Evolutionary conservation across 2,888 invertebrate species (phyloP).

Genomic region (Beris chalybata): DNA sequence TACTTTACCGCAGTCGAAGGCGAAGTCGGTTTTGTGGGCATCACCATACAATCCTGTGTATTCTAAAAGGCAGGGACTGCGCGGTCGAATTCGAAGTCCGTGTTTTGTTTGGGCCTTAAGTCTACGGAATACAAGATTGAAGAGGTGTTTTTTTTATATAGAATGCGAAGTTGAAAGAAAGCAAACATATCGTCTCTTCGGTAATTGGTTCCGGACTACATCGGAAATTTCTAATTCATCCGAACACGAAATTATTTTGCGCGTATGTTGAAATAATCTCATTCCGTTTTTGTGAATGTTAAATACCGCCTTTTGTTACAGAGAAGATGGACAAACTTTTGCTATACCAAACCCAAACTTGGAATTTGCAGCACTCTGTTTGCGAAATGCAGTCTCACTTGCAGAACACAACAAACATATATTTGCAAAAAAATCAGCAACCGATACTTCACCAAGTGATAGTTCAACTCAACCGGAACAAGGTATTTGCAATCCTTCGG

Average conservation of each 20-base stretch:
- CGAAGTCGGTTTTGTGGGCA: too few species aligned
- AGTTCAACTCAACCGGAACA: conserved; percentile 57
- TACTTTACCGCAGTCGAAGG: too few species aligned
- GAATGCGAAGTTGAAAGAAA: conserved; percentile 41
- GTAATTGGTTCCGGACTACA: conserved; percentile 44
- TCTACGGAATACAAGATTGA: too few species aligned
- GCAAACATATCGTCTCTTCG: conserved; percentile 43
- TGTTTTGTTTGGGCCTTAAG: too few species aligned
- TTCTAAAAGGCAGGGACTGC: too few species aligned
- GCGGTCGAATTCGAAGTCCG: too few species aligned
- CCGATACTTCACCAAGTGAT: conserved; percentile 36
- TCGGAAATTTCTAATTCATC: conserved; percentile 44
- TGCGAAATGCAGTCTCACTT: conserved; percentile 79
- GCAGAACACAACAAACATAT: conserved; percentile 51
- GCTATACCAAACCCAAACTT: conserved; percentile 86
- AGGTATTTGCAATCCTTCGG: conserved; percentile 61
- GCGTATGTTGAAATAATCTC: conserved; percentile 43
- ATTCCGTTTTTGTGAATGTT: neutral
- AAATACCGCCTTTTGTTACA: conserved; percentile 43
- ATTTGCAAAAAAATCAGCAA: conserved; percentile 41
- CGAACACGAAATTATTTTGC: conserved; percentile 42
- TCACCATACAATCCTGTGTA: too few species aligned
- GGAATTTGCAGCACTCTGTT: conserved; percentile 86
- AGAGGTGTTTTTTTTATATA: conserved; percentile 18
- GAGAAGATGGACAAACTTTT: conserved; percentile 70